Evolutionary conservation across 2,113 vertebrate species (phyloP), one percentile per base, ranked within the genome.

Genomic region (Otolemur garnettii): DNA sequence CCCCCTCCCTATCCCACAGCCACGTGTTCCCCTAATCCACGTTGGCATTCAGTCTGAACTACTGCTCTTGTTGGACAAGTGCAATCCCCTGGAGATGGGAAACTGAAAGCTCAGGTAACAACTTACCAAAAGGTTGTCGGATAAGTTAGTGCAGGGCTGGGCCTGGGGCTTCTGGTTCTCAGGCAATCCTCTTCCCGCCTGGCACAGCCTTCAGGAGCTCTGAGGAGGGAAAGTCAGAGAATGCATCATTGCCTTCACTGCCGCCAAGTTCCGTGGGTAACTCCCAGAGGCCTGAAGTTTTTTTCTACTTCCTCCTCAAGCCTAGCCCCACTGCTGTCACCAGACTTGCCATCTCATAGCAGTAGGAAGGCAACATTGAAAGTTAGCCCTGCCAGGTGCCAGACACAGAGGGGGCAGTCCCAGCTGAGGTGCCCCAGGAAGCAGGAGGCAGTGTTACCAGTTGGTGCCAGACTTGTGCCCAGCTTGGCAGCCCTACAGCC

Each of bases 21-120:
- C 5, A 0, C 15, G 11, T 11, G 64, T 53, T 24, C 28, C 50
- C 0, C 13, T 66, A 1, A 26, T 38, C 5, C 2, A 35, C 5
- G 0, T 0, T 12, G 50, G 35, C 42, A 0, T 8, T 71, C 18
- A 5, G 17, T 26, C 17, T 3, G 59, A 66, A 28, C 0, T 4
- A 26, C 14, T 7, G 57, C 26, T 71, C 1, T 74, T 75, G 33
- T 57, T 19, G 30, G 50, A 35, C 57, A n/a, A 57, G 33, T 57
- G 50, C 11, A 7, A 0, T 38, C 62, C 42, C 10, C 64, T 15
- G 33, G 59, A 87, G 33, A 59, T 7, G 50, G 68, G 59, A 78
- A 13, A 13, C 11, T 10, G 53, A 88, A 45, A 7, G 17, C 72
- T 12, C 3, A 11, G 35, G 11, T 4, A 38, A 33, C 68, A 3